phyloP scores from a whole-genome alignment of 2,797 vertebrate genomes.

The Neopelma chrysocephalum region DNA sequence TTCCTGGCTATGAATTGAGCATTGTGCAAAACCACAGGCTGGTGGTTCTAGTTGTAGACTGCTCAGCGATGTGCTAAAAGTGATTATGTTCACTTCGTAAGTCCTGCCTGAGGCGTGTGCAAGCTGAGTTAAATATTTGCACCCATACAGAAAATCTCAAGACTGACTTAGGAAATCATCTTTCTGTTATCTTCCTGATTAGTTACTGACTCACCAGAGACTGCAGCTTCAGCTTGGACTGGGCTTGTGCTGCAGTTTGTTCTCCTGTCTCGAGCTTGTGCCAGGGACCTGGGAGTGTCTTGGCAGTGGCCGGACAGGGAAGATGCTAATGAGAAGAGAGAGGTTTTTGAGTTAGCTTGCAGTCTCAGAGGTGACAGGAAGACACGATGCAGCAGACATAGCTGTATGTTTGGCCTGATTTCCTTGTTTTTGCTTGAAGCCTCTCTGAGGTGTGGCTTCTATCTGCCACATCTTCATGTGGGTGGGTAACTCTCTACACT shows the following conservation, averaged over 20 bases:
- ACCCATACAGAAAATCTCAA: not conserved
- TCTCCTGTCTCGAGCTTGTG: not conserved
- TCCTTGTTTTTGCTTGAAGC: constrained; percentile 19
- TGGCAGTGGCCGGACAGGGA: rapidly evolving
- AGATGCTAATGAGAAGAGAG: not conserved
- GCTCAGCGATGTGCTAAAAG: not conserved
- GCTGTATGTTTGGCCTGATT: not conserved
- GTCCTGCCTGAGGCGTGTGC: not conserved
- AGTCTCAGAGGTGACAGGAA: not conserved
- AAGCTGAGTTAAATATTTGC: not conserved
- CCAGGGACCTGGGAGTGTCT: not conserved
- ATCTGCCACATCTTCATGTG: not conserved
- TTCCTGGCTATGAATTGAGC: not conserved
- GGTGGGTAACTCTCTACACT: not conserved
- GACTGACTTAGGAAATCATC: not conserved
- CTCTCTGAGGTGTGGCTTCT: constrained; percentile 25
- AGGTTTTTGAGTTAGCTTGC: not conserved
- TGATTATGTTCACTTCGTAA: not conserved
- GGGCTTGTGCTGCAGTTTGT: not conserved
- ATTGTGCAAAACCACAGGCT: not conserved
- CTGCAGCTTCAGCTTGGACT: not conserved
- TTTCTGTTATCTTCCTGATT: not conserved
- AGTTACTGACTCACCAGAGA: not conserved
- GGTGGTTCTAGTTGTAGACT: not conserved
- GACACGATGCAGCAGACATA: not conserved